A percentile compares a stretch with the other conserved stretches of the same genome.
Evolutionary conservation across 1,140 invertebrate genomes (phyloP).

Genomic region (Pogonomyrmex californicus): DNA sequence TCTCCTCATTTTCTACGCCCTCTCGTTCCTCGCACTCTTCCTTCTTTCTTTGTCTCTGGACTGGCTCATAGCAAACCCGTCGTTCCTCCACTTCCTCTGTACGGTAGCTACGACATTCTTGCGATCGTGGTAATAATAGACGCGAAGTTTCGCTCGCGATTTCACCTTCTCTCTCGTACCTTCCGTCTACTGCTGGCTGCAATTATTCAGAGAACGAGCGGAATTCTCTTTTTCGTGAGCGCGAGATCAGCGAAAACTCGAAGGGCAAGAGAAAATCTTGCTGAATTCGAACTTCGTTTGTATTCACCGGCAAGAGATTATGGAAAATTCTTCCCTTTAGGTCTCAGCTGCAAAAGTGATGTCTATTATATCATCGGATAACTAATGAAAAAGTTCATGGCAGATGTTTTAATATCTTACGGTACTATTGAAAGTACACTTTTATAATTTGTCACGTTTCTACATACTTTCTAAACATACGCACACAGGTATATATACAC

Average conservation of each 20-base stretch:
- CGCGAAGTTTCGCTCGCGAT: slow-evolving; percentile 73
- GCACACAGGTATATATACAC: no score
- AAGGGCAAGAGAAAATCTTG: slow-evolving; percentile 55
- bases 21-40: slow-evolving; percentile 51
- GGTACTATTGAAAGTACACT: neutral
- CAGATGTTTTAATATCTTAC: slow-evolving; percentile 12
- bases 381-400: slow-evolving; percentile 13
- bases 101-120: slow-evolving; percentile 63
- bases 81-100: slow-evolving; percentile 51
- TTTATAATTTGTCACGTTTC: neutral
- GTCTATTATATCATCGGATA: slow-evolving; percentile 26
- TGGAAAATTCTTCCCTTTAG: slow-evolving; percentile 44
- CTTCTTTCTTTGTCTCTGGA: slow-evolving; percentile 51
- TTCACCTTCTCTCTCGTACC: slow-evolving; percentile 62
- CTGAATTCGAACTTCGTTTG: slow-evolving; percentile 62
- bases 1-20: slow-evolving; percentile 64
- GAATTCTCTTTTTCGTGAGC: slow-evolving; percentile 68
- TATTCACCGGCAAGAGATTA: slow-evolving; percentile 40
- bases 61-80: slow-evolving; percentile 16
- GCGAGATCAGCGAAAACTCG: slow-evolving; percentile 44
- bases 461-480: neutral
- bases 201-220: slow-evolving; percentile 77
- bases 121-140: slow-evolving; percentile 79
- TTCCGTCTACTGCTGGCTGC: slow-evolving; percentile 59
- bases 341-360: slow-evolving; percentile 8